A percentile compares a stretch with the other conserved stretches of the same genome.
These are phyloP conservation scores for Megaceryle alcyon DNA, from an alignment of 2,797 vertebrate genomes.

Conservation along the genomic window DNA sequence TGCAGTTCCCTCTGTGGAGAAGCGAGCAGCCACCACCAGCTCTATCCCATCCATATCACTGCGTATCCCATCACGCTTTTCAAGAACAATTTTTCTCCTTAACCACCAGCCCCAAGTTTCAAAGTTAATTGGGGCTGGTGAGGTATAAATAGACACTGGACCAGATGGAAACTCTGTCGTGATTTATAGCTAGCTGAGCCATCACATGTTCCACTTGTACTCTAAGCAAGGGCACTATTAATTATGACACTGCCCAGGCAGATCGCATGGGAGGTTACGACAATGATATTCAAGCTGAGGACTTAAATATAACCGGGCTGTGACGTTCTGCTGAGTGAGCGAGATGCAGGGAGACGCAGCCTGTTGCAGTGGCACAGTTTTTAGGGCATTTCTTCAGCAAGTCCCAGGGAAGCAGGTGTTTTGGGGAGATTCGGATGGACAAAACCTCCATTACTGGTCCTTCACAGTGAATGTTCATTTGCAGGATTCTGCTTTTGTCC, in stretches of 20 bases:
- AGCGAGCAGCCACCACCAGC: neutral
- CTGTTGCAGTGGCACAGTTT: neutral
- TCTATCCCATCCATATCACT: neutral
- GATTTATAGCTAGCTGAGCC: conserved; percentile 77
- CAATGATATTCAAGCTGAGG: conserved; percentile 25
- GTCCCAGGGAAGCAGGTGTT: neutral
- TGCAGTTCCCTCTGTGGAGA: neutral
- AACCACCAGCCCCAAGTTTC: conserved; percentile 46
- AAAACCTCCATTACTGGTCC: neutral
- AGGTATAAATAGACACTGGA: conserved; percentile 76
- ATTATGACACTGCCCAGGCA: conserved; percentile 57
- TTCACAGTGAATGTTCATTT: neutral
- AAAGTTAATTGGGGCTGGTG: conserved; percentile 69
- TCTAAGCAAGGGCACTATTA: conserved; percentile 65
- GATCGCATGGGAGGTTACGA: conserved; percentile 38
- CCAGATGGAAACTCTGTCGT: conserved; percentile 67
- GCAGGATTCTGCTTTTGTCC: neutral
- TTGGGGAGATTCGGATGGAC: neutral
- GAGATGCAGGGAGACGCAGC: neutral
- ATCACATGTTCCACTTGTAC: conserved; percentile 69
- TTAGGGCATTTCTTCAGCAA: neutral
- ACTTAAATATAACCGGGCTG: conserved; percentile 59
- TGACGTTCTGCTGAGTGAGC: conserved; percentile 64
- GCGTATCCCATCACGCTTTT: neutral
- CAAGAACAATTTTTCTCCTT: conserved; percentile 56